phyloP scores from a whole-genome alignment of 2,113 vertebrate species.

The Equus przewalskii region DNA sequence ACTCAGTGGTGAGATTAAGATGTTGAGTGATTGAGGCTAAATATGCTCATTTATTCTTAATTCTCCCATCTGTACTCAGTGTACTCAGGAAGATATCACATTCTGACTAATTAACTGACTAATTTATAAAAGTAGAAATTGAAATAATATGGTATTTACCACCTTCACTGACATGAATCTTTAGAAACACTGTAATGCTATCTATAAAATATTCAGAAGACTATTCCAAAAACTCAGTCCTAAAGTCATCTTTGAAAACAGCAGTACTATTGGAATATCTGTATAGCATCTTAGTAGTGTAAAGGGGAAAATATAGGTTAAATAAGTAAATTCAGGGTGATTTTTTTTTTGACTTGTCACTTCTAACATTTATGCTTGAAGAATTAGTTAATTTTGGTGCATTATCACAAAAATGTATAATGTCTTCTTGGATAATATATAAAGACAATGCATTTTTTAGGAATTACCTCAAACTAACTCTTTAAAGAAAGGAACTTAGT shows the following conservation, averaged over 20 bases:
- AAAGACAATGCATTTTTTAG: neutral
- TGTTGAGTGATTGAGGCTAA: neutral
- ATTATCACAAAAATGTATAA: neutral
- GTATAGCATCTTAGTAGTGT: neutral
- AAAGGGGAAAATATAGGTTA: neutral
- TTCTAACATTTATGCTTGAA: neutral
- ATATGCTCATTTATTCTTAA: neutral
- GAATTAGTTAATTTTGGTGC: neutral
- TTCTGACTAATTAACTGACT: neutral
- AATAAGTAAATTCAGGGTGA: neutral
- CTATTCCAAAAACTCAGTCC: neutral
- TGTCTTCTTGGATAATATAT: neutral
- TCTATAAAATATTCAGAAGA: neutral
- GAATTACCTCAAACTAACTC: neutral
- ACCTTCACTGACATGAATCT: neutral
- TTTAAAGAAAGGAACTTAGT: neutral
- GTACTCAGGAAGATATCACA: neutral
- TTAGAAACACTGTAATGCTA: neutral
- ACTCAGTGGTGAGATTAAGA: neutral
- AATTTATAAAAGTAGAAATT: neutral
- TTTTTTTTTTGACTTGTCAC: neutral
- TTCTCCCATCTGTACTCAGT: neutral
- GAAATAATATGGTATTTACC: neutral
- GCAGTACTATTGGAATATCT: no score
- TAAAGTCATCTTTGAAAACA: neutral